Evolutionary conservation across 53 echinoderm and acorn worm species (phyloP), one percentile per base, ranked within the genome.

Genomic region (Luidia sarsii): DNA sequence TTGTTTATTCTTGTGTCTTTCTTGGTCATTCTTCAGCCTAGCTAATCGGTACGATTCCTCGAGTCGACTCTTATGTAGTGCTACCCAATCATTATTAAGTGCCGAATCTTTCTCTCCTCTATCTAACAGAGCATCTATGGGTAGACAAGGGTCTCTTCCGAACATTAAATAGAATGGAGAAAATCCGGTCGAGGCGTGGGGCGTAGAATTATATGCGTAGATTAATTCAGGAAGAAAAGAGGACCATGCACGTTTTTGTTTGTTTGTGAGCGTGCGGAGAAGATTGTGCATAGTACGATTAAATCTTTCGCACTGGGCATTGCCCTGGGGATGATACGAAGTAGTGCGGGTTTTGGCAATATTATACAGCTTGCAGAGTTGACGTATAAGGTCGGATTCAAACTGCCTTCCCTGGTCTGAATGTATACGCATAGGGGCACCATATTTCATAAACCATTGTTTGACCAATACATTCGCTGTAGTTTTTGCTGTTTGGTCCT

Each of bases 361-460:
- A 30, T 32, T 19, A 50, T 51, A 82, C 16, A 82, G 35, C 14
- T 48, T 3, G 48, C 80, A 80, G 2, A 80, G 41, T 57, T 80
- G 39, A 11, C 3, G 14, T n/a, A 80, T 70, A 15, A 80, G 23
- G 10, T 13, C 21, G 18, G 65, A 59, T 46, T 83, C 84, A 20
- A 83, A 83, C 38, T 85, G 75, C 2, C 65, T 38, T 7, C 85
- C 85, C 49, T 85, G 85, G 50, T 85, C 85, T 16, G 85, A 37
- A 16, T 55, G 65, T 7, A 85, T 75, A 13, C 85, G 28, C 9
- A 50, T 39, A 16, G 85, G 85, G 7, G 38, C 46, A 9, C 85
- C 85, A 37, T 85, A 85, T 37, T 73, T 49, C 16, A 45, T 16
- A 46, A 85, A 41, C 33, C 75, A 85, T 15, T 85, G 43, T 33